phyloP scores from a whole-genome alignment of 2,888 invertebrate species.

The Polyommatus icarus region DNA sequence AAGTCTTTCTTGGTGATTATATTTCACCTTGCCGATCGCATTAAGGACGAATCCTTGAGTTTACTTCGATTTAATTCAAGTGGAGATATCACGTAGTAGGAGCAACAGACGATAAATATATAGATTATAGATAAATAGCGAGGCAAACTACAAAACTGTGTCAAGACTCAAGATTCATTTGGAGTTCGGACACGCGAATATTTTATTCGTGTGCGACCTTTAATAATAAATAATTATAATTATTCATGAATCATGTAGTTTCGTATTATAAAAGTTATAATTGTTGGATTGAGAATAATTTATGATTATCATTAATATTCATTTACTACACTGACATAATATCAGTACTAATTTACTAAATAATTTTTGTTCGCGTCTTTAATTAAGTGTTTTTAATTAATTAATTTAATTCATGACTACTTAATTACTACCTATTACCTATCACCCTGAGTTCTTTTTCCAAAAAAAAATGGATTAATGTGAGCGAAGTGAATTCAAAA shows the following conservation, averaged over 20 bases:
- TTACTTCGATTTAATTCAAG: background rate
- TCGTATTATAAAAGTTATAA: background rate
- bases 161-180: conserved; percentile 23
- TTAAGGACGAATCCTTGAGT: conserved; percentile 12
- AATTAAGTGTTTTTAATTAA: no score
- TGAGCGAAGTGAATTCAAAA: no score
- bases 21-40: background rate
- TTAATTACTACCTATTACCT: no score
- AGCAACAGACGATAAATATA: conserved; percentile 40
- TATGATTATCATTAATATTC: no score
- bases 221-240: background rate
- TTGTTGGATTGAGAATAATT: background rate
- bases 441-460: no score
- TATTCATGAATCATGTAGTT: background rate
- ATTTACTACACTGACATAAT: no score
- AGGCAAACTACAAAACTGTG: conserved; percentile 42
- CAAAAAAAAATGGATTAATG: no score
- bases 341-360: no score
- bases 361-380: background rate
- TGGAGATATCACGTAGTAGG: conserved; percentile 9
- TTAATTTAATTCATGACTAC: no score
- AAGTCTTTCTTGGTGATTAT: background rate
- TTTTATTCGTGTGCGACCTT: background rate
- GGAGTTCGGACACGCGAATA: background rate
- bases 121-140: conserved; percentile 38